Base-by-base conservation (phyloP, 2,113 vertebrate species). In the Neodon shergylaensis region DNA sequence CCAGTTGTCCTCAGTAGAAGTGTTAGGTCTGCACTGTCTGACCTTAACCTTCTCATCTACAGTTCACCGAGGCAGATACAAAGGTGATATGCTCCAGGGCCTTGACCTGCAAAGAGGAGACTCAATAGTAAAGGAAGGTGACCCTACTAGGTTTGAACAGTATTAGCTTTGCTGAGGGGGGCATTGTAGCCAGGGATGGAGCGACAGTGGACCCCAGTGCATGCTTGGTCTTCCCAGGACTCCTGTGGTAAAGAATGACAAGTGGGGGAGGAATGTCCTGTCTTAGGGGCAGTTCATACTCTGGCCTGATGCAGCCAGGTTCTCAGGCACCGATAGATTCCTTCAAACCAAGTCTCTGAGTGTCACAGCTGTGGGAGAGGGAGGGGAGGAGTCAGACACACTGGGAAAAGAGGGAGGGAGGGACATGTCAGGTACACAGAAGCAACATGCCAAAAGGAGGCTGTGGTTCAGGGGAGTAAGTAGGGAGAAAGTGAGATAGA, bases 401-500 rank as follows among this genome's bases (percentile, higher is more conserved):
- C 0, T 26, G 42, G 47, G 14, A 4, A 22, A 26, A 0, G 33
- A 14, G 31, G 42, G 31, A 52, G 22, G 5, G 47, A 33, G 33
- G 36, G 19, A 8, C 14, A 6, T 0, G n/a, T 17, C 16, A 49
- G 52, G 39, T 52, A 7, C 3, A 19, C 26, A 12, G 78, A 21
- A 0, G 4, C 0, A 2, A 12, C 3, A 17, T 10, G 77, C 0
- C 3, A 17, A 19, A 42, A 49, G 66, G 73, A 49, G 31, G 6
- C 0, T 6, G 24, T 0, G 21, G 24, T 28, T 3, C 13, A 2
- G 85, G 52, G 44, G 2, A 6, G 61, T 42, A 33, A 26, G 11
- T 0, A 0, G 26, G 44, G 21, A 44, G 36, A 21, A 6, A 47
- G 47, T 6, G 36, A 44, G 66, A 14, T 49, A 54, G 28, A 19